These are phyloP conservation scores for Labroides dimidiatus DNA, from an alignment of 2,797 vertebrate species.

Conservation along the genomic window DNA sequence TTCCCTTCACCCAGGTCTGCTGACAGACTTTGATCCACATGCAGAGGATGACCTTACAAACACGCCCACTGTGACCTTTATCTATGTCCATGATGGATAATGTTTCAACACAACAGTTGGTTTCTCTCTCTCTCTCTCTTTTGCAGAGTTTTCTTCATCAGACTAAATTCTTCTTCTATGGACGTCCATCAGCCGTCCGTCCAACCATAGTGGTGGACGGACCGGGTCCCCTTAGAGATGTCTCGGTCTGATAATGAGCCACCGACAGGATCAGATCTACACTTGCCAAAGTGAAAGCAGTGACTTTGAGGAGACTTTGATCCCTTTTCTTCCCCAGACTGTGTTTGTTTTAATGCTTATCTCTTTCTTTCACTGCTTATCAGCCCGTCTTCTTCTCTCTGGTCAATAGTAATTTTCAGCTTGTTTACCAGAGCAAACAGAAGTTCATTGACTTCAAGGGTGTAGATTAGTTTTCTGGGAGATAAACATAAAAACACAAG, in stretches of 20 bases:
- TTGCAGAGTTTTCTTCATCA: slow-evolving; percentile 30
- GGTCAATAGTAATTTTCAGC: slow-evolving; percentile 62
- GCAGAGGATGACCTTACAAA: slow-evolving; percentile 38
- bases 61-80: slow-evolving; percentile 43
- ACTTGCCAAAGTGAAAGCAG: slow-evolving; percentile 38
- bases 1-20: slow-evolving; percentile 29
- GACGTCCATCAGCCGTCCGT: slow-evolving; percentile 61
- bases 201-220: slow-evolving; percentile 41
- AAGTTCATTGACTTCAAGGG: slow-evolving; percentile 59
- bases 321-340: slow-evolving; percentile 7
- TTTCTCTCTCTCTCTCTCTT: slow-evolving; percentile 39
- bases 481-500: slow-evolving; percentile 31
- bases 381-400: slow-evolving; percentile 41
- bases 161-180: slow-evolving; percentile 41
- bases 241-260: slow-evolving; percentile 67
- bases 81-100: slow-evolving; percentile 10
- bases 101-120: slow-evolving; percentile 33
- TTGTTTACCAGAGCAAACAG: slow-evolving; percentile 64
- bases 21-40: slow-evolving; percentile 73
- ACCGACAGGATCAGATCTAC: slow-evolving; percentile 71
- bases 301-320: slow-evolving; percentile 49
- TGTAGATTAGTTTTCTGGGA: slow-evolving; percentile 49
- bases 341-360: slow-evolving; percentile 39
- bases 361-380: slow-evolving; percentile 44
- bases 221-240: slow-evolving; percentile 60